Base-by-base conservation (phyloP, 2,797 vertebrate genomes). In the Fistularia tabacaria region DNA sequence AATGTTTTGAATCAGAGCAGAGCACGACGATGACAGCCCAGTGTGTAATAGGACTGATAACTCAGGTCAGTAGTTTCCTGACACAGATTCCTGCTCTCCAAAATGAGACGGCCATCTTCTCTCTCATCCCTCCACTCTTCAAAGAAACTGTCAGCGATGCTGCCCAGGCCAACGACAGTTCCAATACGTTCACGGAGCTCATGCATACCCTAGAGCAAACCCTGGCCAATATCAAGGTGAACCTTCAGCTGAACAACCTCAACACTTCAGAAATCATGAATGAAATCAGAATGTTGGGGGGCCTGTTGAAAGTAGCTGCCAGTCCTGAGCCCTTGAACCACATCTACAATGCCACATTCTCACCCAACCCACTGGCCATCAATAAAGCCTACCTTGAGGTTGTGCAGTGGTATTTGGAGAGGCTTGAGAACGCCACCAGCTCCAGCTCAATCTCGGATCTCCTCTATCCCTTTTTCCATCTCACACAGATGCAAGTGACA, bases 341-440 rank as follows among this genome's bases (percentile, higher is more conserved):
- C 14, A 68, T 51, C 10, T 38, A 70, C 1, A 80, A 90, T 43
- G 12, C 50, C 38, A 84, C 74, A n/a, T 14, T 71, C 42, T 43
- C 72, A 49, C 37, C 12, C 0, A 44, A 91, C 36, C 37, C 69
- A 1, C 1, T 38, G 0, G 36, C 78, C 44, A 55, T 66, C 8
- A 77, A 87, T 44, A 63, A 42, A 37, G 49, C 73, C 0, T 87
- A 84, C 51, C 44, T 82, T 15, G 61, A 86, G 15, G 81, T 90
- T 9, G 59, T 75, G n/a, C 8, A 78, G 10, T 91, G 89, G 88
- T 91, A 92, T 72, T 68, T 92, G 56, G 69, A 54, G 36, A 85
- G 55, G 37, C 56, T 92, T 52, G 83, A 83, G 71, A 87, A 86
- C 9, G 66, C 80, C 63, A 89, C 81, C 15, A 83, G 64, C 14